Evolutionary conservation across 2,113 vertebrate species (phyloP), one percentile per base, ranked within the genome.

Genomic region (Istiophorus platypterus): DNA sequence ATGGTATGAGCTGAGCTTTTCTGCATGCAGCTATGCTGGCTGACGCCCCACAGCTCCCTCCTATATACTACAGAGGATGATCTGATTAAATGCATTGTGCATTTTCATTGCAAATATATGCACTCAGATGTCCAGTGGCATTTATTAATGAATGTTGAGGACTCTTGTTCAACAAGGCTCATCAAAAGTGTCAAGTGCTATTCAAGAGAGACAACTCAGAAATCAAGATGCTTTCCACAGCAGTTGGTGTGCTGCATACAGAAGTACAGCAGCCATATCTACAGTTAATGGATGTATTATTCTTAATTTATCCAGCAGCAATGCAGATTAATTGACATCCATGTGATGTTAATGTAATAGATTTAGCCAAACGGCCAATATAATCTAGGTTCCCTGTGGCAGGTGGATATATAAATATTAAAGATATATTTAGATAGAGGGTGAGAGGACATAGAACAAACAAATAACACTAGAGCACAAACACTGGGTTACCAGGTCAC

Each of bases 1-100:
- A 77, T 87, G 59, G 49, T 88, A 31, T 45, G 84, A 80, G 71
- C 66, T 51, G 65, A 72, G 85, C 22, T 49, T 63, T 56, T 88
- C 78, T 82, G 80, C 26, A 76, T 57, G 47, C 2, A 39, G 59
- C 54, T 18, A 51, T 20, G 62, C 42, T 71, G 20, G 74, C 58
- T 81, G 29, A 65, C 42, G 62, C 52, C 54, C 80, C 39, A 12
- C 14, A 63, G 29, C 61, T 17, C 17, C 39, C 9, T 51, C 57
- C 37, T 31, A 41, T 51, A 51, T 15, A 45, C 54, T 61, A 17
- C n/a, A 45, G 64, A 80, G 62, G 5, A 22, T 56, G 13, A 80
- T 61, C 39, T 76, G 74, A 83, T 89, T 75, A 76, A 31, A 56
- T 58, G 51, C 47, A 69, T 31, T 37, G 31, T 57, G 47, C 18